Percentiles rank a stretch among this genome's conserved stretches.
Conservation (phyloP, 2,113 vertebrate genomes). For the Loxodonta africana region DNA sequence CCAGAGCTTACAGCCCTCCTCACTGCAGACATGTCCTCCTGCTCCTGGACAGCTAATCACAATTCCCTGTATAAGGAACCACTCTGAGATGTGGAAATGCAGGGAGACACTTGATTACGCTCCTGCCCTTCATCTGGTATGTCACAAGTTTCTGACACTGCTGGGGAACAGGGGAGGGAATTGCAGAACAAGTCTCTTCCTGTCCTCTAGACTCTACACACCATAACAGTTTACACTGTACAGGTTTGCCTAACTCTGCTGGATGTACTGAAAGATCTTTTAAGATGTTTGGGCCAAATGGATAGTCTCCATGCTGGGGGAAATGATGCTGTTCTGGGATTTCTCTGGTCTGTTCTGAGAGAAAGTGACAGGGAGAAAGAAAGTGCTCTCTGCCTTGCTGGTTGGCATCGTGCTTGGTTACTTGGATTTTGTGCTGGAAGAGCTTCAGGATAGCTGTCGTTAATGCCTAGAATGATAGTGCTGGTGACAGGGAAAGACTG, state of each 20-base stretch:
- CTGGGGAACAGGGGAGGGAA: conserved; percentile 56
- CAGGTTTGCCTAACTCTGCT: conserved; percentile 89
- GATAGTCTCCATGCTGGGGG: conserved; percentile 88
- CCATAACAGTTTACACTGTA: conserved; percentile 91
- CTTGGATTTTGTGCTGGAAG: conserved; percentile 94
- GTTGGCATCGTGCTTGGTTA: conserved; percentile 93
- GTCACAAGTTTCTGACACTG: conserved; percentile 71
- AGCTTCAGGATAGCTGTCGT: conserved; percentile 94
- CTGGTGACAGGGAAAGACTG: conserved; percentile 92
- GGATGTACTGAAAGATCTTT: conserved; percentile 93
- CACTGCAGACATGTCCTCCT: background rate
- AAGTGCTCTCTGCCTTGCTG: conserved; percentile 92
- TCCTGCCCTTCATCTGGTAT: conserved; percentile 66
- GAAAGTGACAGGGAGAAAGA: conserved; percentile 89
- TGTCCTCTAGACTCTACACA: conserved; percentile 86
- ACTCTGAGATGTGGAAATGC: background rate
- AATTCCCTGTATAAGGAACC: background rate
- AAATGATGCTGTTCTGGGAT: conserved; percentile 90
- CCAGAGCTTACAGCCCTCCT: background rate
- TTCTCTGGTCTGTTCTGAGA: conserved; percentile 86
- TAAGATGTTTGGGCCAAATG: conserved; percentile 89
- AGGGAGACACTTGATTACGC: conserved; percentile 31
- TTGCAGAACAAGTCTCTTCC: conserved; percentile 62
- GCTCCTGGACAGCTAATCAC: conserved; percentile 2
- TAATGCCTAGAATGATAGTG: conserved; percentile 94